Conservation (phyloP, 2,113 vertebrate genomes). For the Sinocyclocheilus rhinocerous region DNA sequence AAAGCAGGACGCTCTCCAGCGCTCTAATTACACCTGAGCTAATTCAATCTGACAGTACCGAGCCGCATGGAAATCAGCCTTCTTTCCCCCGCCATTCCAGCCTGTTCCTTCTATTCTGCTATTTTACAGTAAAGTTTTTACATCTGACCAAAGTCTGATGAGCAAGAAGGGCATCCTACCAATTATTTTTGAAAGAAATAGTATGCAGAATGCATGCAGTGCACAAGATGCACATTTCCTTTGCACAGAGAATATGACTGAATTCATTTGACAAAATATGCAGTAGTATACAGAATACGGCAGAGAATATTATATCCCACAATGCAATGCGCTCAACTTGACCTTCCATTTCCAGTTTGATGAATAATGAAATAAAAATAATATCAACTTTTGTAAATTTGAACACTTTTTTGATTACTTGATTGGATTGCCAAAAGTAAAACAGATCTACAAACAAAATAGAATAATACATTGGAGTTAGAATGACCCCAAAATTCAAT, state of each 20-base stretch:
- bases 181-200: background rate
- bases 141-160: constrained; percentile 16
- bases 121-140: background rate
- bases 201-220: background rate
- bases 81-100: background rate
- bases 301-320: background rate
- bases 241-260: background rate
- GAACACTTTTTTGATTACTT: background rate
- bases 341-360: background rate
- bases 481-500: background rate
- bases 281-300: background rate
- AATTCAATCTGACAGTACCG: constrained; percentile 73
- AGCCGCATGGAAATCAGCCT: constrained; percentile 68
- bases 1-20: constrained; percentile 60
- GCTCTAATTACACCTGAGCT: constrained; percentile 70
- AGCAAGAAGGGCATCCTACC: background rate
- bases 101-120: background rate
- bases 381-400: background rate
- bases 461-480: background rate
- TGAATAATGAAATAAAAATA: background rate
- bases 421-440: too few relatives aligned
- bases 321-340: background rate
- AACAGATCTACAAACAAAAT: background rate
- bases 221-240: background rate
- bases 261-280: background rate